Evolutionary conservation across 2,888 invertebrate species (phyloP), one percentile per base, ranked within the genome.

Genomic region (Eudemis profundana): DNA sequence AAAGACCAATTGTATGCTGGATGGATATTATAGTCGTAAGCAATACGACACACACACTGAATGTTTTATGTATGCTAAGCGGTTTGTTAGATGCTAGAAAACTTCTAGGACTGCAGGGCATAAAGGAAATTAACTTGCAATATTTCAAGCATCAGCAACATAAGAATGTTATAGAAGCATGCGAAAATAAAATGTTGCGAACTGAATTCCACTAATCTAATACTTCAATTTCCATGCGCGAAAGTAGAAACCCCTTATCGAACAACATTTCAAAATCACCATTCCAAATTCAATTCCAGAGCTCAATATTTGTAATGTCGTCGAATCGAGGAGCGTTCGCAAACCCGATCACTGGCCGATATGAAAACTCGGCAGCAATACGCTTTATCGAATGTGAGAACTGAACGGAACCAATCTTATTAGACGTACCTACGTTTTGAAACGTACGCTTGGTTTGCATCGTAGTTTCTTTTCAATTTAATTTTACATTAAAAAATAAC

Each of bases 201-300:
- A 38, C 19, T 12, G 36, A 51, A 51, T 38, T 14, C 33, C 23
- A 46, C 23, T 62, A 40, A 49, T 47, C 56, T 19, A 40, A 33
- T 27, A 51, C 57, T 60, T 38, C 38, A 53, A 65, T 51, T 36
- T 40, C 46, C n/a, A 64, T 59, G 64, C 46, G 59, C 59, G 40
- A 27, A 60, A 53, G 53, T 44, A 46, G 42, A 44, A 46, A 19
- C 64, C 40, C 51, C 46, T 65, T 53, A 53, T 60, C 65, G 65
- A 60, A 64, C 61, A 68, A 67, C 65, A 75, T 74, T 78, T 78
- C 75, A 75, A 78, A 81, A 77, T 78, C 77, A 75, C 71, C 73
- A 77, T 82, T 78, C 71, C 64, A 71, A 82, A 83, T 83, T 83
- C 81, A 82, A 85, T 84, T 83, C 75, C 76, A 74, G 74, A 72